phyloP scores from a whole-genome alignment of 2,797 vertebrate genomes.

The Pristis pectinata region DNA sequence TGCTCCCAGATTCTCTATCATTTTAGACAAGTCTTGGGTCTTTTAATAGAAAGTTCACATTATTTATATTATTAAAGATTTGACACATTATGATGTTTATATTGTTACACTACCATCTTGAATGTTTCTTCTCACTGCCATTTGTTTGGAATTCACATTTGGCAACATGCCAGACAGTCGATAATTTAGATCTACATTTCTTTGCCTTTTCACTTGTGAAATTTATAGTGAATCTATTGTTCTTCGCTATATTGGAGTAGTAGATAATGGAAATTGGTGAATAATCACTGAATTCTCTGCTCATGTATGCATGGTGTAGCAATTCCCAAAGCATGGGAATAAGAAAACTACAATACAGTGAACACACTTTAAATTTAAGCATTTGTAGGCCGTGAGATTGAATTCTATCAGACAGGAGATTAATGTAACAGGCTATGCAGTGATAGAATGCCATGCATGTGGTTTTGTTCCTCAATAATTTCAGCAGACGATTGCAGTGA shows the following conservation, averaged over 20 bases:
- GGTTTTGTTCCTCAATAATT: neutral
- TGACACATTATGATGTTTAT: neutral
- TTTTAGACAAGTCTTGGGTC: neutral
- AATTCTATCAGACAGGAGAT: neutral
- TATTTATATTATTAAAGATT: neutral
- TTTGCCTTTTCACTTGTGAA: neutral
- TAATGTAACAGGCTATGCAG: neutral
- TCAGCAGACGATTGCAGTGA: neutral
- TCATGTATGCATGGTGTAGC: neutral
- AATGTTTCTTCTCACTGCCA: neutral
- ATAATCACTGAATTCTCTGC: neutral
- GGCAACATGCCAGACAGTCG: neutral
- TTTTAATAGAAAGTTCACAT: neutral
- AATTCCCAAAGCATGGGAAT: neutral
- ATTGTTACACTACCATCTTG: too few species aligned
- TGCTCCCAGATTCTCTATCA: neutral
- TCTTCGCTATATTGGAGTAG: neutral
- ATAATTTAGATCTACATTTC: neutral
- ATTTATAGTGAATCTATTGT: neutral
- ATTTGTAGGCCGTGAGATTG: slow-evolving; percentile 21
- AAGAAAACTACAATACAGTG: neutral
- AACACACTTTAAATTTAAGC: neutral
- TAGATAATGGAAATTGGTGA: neutral
- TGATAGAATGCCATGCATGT: neutral
- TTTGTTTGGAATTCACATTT: too few species aligned